These are phyloP conservation scores for Lordiphosa stackelbergi DNA, from an alignment of 1,140 invertebrate genomes.

Conservation along the genomic window DNA sequence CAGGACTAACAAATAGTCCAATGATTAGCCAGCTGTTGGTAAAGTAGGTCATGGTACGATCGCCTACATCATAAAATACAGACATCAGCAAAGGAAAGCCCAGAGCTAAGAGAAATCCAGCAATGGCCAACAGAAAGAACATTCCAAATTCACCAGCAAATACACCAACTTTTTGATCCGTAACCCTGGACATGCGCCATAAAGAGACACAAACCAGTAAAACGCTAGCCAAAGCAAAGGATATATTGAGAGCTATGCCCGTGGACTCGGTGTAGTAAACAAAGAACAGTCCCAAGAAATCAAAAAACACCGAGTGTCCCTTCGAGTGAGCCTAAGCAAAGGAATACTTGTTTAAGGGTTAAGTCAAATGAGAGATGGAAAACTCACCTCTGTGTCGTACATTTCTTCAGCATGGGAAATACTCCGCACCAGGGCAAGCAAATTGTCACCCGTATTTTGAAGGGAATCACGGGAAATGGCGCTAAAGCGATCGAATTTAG, in stretches of 20 bases:
- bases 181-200: constrained; percentile 48
- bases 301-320: constrained; percentile 86
- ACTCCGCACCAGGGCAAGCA: constrained; percentile 83
- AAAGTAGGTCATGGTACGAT: constrained; percentile 83
- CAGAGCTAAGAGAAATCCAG: constrained; percentile 82
- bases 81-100: constrained; percentile 78
- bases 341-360: neutral
- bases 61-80: constrained; percentile 62
- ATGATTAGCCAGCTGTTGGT: constrained; percentile 82
- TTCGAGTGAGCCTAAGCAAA: constrained; percentile 42
- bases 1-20: constrained; percentile 79
- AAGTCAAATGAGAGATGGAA: neutral
- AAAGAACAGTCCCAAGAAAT: constrained; percentile 86
- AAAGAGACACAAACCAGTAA: constrained; percentile 76
- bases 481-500: constrained; percentile 86
- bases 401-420: constrained; percentile 82
- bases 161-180: constrained; percentile 19
- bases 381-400: constrained; percentile 70
- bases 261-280: constrained; percentile 80
- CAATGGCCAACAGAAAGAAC: constrained; percentile 68
- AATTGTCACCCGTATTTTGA: constrained; percentile 88
- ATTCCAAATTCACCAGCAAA: constrained; percentile 21
- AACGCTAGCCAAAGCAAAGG: constrained; percentile 77
- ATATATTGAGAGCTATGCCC: constrained; percentile 79
- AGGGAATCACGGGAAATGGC: constrained; percentile 87